Conservation (phyloP, 2,113 vertebrate genomes). For the Phalacrocorax carbo region DNA sequence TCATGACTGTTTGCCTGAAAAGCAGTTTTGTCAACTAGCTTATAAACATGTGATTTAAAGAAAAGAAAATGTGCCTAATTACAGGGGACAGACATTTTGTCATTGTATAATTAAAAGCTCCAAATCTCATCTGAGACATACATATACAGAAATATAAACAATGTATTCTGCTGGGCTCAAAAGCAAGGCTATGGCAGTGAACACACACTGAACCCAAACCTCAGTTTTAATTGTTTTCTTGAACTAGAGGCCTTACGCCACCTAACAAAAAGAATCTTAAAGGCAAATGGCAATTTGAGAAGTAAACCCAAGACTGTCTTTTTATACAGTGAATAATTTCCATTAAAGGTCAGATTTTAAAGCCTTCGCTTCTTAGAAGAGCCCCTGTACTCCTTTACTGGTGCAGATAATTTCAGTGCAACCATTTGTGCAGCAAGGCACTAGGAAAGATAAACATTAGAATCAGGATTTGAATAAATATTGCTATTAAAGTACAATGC, state of each 20-base stretch:
- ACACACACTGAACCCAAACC: background rate
- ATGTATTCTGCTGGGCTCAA: background rate
- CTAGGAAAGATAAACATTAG: conserved; percentile 13
- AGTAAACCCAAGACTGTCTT: background rate
- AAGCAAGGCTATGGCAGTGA: background rate
- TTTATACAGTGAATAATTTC: background rate
- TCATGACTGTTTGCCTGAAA: background rate
- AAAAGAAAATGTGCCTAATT: conserved; percentile 2
- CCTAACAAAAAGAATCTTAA: background rate
- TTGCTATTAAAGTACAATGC: conserved; percentile 35
- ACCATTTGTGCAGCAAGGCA: background rate
- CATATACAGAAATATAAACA: background rate
- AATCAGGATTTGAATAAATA: conserved; percentile 36
- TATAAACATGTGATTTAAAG: conserved; percentile 3
- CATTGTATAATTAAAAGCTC: conserved; percentile 14
- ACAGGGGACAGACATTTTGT: background rate
- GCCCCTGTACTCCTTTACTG: background rate
- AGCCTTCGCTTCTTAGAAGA: background rate
- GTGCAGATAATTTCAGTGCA: background rate
- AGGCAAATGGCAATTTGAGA: background rate
- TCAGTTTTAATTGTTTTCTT: background rate
- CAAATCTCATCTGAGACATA: background rate
- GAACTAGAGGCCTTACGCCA: background rate
- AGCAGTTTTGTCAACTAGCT: background rate
- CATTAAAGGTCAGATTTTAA: background rate